A percentile compares a stretch with the other conserved stretches of the same genome.
phyloP scores from a whole-genome alignment of 2,797 vertebrate species.

The Anolis apletophallus region DNA sequence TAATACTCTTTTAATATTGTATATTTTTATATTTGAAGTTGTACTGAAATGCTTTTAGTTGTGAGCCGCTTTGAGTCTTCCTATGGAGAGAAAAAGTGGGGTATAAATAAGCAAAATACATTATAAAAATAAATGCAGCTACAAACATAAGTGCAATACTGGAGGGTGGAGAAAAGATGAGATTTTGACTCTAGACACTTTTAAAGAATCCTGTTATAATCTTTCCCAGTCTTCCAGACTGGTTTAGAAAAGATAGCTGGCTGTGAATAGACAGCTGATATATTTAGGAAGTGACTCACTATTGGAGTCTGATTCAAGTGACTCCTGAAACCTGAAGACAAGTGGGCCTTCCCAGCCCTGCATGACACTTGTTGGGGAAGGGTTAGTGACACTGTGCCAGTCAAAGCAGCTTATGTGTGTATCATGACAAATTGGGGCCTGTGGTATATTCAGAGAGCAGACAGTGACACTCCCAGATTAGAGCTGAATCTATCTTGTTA shows the following conservation, averaged over 20 bases:
- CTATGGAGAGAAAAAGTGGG: too few relatives aligned
- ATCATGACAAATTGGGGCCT: neutral
- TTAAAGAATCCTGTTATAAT: neutral
- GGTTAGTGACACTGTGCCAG: neutral
- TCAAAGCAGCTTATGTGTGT: neutral
- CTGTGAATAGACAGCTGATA: neutral
- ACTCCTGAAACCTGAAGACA: neutral
- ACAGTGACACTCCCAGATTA: neutral
- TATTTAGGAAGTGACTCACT: slow-evolving; percentile 35
- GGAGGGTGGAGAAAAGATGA: too few relatives aligned
- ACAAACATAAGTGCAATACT: neutral
- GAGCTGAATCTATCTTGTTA: neutral
- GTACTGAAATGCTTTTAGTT: too few relatives aligned
- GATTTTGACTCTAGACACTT: too few relatives aligned
- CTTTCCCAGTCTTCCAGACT: neutral
- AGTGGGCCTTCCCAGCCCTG: neutral
- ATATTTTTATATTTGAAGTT: too few relatives aligned
- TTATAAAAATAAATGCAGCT: neutral
- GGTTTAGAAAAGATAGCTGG: slow-evolving; percentile 10
- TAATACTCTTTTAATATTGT: too few relatives aligned
- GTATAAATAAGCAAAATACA: too few relatives aligned
- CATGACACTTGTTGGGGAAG: neutral
- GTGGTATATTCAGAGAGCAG: neutral
- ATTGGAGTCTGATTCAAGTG: slow-evolving; percentile 6
- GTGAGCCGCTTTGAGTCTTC: too few relatives aligned